Conservation (phyloP, 2,888 invertebrate genomes). For the Eupithecia vulgata region DNA sequence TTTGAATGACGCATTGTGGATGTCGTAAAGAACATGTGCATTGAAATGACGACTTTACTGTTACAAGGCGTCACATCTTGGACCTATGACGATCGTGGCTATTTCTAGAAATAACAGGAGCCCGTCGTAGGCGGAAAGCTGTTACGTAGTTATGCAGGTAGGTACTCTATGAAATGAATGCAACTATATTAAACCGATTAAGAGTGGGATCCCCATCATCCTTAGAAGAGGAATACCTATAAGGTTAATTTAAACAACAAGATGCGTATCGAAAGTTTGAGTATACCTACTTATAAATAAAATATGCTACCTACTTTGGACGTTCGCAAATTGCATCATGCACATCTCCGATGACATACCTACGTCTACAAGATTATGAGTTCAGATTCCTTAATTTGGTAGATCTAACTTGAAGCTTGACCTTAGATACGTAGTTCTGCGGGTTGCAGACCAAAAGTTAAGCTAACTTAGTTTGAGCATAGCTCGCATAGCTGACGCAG, state of each 20-base stretch:
- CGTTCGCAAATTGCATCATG: background rate
- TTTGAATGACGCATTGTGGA: background rate
- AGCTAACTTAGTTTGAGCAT: too few species aligned
- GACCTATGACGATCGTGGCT: conserved; percentile 13
- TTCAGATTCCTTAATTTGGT: background rate
- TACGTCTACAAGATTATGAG: background rate
- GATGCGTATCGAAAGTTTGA: background rate
- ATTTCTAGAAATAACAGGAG: conserved; percentile 13
- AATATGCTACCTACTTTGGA: background rate
- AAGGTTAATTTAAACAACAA: too few species aligned
- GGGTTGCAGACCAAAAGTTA: too few species aligned
- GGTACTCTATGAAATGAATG: too few species aligned
- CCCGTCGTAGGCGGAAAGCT: conserved; percentile 12
- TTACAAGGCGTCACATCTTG: background rate
- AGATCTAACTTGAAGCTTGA: too few species aligned
- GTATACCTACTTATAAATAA: background rate
- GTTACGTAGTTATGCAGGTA: background rate
- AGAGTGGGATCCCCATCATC: background rate
- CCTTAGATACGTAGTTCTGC: too few species aligned
- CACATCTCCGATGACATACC: background rate
- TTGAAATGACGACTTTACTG: background rate
- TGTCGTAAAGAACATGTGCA: background rate
- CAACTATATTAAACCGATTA: background rate
- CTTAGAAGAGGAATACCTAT: too few species aligned
- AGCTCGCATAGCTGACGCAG: too few species aligned